Base-by-base conservation (phyloP, 1,140 invertebrate genomes). In the Eumaeus atala region DNA sequence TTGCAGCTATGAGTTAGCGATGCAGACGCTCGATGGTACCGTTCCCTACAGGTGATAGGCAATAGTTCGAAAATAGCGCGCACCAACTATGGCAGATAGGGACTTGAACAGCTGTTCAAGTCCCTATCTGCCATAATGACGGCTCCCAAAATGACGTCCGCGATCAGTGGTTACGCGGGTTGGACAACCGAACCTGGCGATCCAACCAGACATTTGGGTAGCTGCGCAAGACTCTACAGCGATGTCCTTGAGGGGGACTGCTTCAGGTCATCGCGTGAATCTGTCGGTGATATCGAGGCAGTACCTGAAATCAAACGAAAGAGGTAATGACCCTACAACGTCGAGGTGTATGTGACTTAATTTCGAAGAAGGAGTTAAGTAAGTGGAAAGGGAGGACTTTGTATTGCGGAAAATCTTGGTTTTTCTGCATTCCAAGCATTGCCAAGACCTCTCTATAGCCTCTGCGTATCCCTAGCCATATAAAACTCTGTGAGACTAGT, bases 41-140 rank as follows among this genome's bases (percentile, higher is more conserved):
- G 28, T 68, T 68, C 9, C 55, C 61, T 14, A 55, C 51, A 9
- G 83, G 80, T 87, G 80, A 37, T 84, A 84, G 14, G 77, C 67
- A 0, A 82, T 84, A 3, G 86, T 88, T 9, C 62, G 58, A 6
- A 53, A 42, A 44, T 71, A 64, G 49, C 59, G 48, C 28, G 54
- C 56, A 38, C 60, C 63, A 12, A 54, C 55, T 3, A 65, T 36
- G 17, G 70, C 65, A 8, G 58, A 57, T 11, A 67, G 53, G 6
- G 57, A 17, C 44, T 60, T 49, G 37, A 67, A 67, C n/a, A 67
- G 35, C 16, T 51, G n/a, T n/a, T n/a, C n/a, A n/a, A n/a, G n/a
- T n/a, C n/a, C n/a, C n/a, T n/a, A n/a, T n/a, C n/a, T n/a, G n/a
- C n/a, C n/a, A n/a, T n/a, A n/a, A n/a, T n/a, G n/a, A n/a, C n/a